A percentile compares a stretch with the other conserved stretches of the same genome.
Conservation (phyloP, 2,888 invertebrate genomes). For the Opisthograptis luteolata region DNA sequence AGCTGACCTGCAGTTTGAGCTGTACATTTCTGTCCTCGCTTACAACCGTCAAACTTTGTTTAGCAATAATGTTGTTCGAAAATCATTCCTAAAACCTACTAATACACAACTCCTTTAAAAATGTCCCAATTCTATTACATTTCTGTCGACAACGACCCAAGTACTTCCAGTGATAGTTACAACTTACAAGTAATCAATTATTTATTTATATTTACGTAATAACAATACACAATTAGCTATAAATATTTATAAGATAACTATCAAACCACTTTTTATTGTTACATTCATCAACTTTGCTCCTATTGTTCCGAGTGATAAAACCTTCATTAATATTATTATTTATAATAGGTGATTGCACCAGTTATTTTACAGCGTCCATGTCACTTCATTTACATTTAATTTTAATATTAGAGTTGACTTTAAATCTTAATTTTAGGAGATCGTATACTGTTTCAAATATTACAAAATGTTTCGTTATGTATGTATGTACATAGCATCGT, state of each 20-base stretch:
- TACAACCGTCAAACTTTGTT: constrained; percentile 26
- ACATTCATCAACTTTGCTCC: constrained; percentile 71
- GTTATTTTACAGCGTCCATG: constrained; percentile 67
- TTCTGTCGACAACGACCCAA: constrained; percentile 67
- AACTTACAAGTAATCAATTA: constrained; percentile 83
- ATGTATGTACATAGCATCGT: constrained; percentile 82
- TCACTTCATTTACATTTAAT: constrained; percentile 73
- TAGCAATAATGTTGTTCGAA: constrained; percentile 52
- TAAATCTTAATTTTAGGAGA: constrained; percentile 84
- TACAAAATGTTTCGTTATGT: constrained; percentile 76
- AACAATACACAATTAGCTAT: constrained; percentile 85
- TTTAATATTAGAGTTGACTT: constrained; percentile 83
- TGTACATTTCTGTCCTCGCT: not conserved
- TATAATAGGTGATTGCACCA: constrained; percentile 73
- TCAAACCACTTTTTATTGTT: constrained; percentile 81
- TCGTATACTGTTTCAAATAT: constrained; percentile 85
- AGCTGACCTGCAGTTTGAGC: constrained; percentile 16
- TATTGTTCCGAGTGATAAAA: constrained; percentile 70
- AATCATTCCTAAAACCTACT: constrained; percentile 60
- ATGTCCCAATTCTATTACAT: constrained; percentile 58
- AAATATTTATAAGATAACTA: constrained; percentile 84
- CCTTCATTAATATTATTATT: constrained; percentile 50
- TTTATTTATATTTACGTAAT: constrained; percentile 84
- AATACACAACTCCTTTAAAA: constrained; percentile 71
- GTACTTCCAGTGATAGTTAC: constrained; percentile 78